Evolutionary conservation across 2,113 vertebrate species (phyloP).

Genomic region (Nicator chloris): DNA sequence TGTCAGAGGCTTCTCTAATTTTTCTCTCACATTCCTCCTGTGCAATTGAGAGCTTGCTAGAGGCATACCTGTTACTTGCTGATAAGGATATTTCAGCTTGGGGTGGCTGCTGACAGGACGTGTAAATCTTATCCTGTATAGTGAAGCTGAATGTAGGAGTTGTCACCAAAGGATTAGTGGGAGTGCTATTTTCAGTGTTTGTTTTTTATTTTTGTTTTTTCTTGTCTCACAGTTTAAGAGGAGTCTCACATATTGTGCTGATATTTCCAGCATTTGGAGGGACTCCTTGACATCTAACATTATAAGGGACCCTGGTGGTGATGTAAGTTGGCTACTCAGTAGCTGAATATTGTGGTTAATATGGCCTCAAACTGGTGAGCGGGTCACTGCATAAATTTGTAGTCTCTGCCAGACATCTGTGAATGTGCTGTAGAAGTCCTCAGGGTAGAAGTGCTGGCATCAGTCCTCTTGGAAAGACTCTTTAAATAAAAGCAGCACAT

Average conservation of each 20-base stretch:
- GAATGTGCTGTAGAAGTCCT: slow-evolving; percentile 31
- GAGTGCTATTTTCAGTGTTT: not conserved
- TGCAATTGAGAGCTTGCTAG: not conserved
- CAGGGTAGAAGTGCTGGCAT: slow-evolving; percentile 49
- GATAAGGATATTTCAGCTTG: not conserved
- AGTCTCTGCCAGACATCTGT: slow-evolving; percentile 62
- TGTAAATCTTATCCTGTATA: not conserved
- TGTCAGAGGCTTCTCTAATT: not conserved
- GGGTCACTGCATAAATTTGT: not conserved
- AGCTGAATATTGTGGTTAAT: not conserved
- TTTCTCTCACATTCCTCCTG: not conserved
- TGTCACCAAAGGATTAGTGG: not conserved
- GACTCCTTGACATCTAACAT: not conserved
- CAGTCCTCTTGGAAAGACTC: slow-evolving; percentile 34
- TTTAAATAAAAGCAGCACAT: slow-evolving; percentile 46
- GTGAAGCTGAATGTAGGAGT: not conserved
- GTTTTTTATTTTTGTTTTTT: not conserved
- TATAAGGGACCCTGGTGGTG: not conserved
- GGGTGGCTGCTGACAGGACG: not conserved
- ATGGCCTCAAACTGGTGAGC: not conserved
- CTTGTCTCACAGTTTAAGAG: not conserved
- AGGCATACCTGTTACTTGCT: not conserved
- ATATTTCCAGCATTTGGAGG: not conserved
- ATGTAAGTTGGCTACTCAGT: not conserved
- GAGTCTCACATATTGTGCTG: not conserved